Evolutionary conservation across 37 sponge, comb jelly and placozoan genomes (phyloP).

Genomic region (Oscarella lobularis): DNA sequence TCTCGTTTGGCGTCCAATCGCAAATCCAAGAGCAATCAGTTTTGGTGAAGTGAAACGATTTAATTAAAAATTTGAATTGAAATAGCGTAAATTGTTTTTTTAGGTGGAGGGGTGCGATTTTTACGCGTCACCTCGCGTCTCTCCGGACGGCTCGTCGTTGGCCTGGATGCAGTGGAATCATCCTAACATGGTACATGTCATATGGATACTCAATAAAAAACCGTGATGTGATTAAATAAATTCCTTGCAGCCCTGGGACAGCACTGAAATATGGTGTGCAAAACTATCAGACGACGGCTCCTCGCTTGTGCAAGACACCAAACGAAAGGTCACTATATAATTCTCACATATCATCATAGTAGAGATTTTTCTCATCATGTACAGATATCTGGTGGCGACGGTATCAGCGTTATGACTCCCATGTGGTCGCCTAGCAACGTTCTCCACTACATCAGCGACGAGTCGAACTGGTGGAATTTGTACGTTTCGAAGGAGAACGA

Average conservation of each 20-base stretch:
- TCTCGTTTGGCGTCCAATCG: not conserved
- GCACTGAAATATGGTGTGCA: not conserved
- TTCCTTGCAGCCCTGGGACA: not conserved
- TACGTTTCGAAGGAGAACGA: not conserved
- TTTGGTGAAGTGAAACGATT: no score
- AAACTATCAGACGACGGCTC: not conserved
- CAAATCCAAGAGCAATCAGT: no score
- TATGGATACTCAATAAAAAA: not conserved
- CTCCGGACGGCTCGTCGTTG: not conserved
- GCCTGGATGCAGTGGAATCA: not conserved
- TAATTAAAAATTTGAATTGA: not conserved
- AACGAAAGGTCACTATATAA: not conserved
- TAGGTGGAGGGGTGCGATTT: not conserved
- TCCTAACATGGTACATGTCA: slow-evolving; percentile 1
- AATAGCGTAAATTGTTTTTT: not conserved
- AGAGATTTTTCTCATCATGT: not conserved
- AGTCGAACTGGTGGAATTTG: not conserved
- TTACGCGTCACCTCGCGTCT: not conserved
- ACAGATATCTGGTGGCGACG: not conserved
- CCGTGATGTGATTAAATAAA: not conserved
- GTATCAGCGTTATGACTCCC: not conserved
- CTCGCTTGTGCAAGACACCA: not conserved
- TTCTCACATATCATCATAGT: no score
- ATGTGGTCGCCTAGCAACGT: not conserved
- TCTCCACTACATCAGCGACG: not conserved